Conservation (phyloP, 2,888 invertebrate species). For the Eilema depressum region DNA sequence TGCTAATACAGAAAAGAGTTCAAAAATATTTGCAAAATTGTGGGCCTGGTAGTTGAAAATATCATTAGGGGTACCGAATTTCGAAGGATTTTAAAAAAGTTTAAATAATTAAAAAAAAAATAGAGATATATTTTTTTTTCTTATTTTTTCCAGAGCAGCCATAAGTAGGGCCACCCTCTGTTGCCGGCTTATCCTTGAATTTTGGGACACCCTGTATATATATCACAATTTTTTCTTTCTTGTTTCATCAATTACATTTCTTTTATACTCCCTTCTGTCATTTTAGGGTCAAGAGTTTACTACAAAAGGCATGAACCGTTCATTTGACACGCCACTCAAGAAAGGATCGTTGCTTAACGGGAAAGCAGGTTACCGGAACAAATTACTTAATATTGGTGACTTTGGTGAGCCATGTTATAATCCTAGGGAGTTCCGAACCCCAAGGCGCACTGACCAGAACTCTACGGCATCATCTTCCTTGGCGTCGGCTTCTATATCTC, state of each 20-base stretch:
- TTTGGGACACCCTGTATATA: too few species aligned
- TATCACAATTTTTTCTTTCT: neutral
- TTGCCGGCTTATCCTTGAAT: too few species aligned
- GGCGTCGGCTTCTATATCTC: slow-evolving; percentile 74
- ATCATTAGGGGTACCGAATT: too few species aligned
- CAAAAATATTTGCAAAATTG: too few species aligned
- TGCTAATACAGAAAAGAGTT: too few species aligned
- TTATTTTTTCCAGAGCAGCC: too few species aligned
- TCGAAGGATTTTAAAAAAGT: too few species aligned
- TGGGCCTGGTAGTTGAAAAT: too few species aligned
- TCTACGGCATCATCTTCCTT: slow-evolving; percentile 70
- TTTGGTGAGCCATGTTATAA: slow-evolving; percentile 77
- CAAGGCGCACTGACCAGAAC: slow-evolving; percentile 61
- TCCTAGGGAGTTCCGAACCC: slow-evolving; percentile 76
- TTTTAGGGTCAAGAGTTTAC: slow-evolving; percentile 69
- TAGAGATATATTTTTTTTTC: too few species aligned
- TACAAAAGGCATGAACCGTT: slow-evolving; percentile 77
- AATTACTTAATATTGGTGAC: slow-evolving; percentile 76
- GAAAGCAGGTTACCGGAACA: slow-evolving; percentile 73
- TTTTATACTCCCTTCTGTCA: neutral
- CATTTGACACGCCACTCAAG: slow-evolving; percentile 77
- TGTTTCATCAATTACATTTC: neutral
- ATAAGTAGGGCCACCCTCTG: too few species aligned
- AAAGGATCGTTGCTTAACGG: slow-evolving; percentile 50
- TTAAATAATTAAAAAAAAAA: too few species aligned